A percentile compares a stretch with the other conserved stretches of the same genome.
phyloP scores from a whole-genome alignment of 1,140 invertebrate species.

The Lamellibrachia luymesi region DNA sequence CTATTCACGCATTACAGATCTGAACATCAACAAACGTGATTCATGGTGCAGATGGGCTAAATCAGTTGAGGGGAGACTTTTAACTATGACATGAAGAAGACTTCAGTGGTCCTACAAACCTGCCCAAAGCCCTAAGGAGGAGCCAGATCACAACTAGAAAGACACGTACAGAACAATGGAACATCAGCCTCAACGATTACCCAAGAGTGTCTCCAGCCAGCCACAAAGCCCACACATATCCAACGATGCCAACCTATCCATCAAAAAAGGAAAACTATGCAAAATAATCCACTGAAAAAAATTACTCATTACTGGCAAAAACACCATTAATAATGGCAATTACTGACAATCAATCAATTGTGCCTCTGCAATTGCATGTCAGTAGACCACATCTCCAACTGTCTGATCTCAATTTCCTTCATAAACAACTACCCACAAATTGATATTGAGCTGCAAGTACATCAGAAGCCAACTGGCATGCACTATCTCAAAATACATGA shows the following conservation, averaged over 20 bases:
- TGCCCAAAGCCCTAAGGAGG: background rate
- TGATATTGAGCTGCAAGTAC: background rate
- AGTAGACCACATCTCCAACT: background rate
- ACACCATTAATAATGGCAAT: background rate
- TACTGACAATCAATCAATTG: background rate
- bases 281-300: background rate
- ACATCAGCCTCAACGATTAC: background rate
- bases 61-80: background rate
- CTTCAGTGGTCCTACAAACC: background rate
- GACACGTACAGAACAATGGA: background rate
- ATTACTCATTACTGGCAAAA: background rate
- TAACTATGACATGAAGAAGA: background rate
- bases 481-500: background rate
- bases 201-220: background rate
- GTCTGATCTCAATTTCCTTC: background rate
- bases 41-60: too few relatives aligned
- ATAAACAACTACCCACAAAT: background rate
- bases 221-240: background rate
- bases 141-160: background rate
- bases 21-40: too few relatives aligned
- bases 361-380: background rate
- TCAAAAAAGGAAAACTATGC: background rate
- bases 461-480: background rate
- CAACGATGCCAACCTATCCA: too few relatives aligned
- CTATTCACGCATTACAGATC: too few relatives aligned